Percentiles rank a stretch among this genome's conserved stretches.
phyloP scores from a whole-genome alignment of 2,888 invertebrate genomes.

The Cacoxenus indagator region DNA sequence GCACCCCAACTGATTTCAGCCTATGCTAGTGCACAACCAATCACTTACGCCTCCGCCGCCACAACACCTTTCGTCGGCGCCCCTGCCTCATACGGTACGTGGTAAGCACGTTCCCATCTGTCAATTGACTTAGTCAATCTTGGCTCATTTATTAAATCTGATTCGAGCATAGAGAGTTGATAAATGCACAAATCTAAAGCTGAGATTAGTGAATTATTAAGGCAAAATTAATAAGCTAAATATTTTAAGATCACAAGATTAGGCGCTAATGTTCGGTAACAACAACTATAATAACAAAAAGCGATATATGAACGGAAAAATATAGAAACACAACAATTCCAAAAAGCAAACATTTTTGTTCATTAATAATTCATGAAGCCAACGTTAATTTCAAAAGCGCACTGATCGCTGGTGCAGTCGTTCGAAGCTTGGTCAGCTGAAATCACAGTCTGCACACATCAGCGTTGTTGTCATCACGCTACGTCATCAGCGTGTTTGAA shows the following conservation, averaged over 20 bases:
- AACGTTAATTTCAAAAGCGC: background rate
- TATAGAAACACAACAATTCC: conserved; percentile 10
- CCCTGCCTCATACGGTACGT: conserved; percentile 27
- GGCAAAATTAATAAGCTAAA: conserved; percentile 39
- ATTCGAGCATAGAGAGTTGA: background rate
- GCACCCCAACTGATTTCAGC: conserved; percentile 9
- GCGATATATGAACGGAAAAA: conserved; percentile 32
- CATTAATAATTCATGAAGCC: conserved; percentile 17
- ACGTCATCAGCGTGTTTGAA: background rate
- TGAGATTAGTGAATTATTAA: conserved; percentile 53
- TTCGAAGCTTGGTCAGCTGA: no score
- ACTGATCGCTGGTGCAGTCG: background rate
- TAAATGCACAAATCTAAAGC: conserved; percentile 11
- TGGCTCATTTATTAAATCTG: background rate
- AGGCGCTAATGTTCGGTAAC: background rate
- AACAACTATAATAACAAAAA: conserved; percentile 32
- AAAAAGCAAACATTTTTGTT: background rate
- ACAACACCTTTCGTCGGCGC: conserved; percentile 34
- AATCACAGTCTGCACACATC: no score
- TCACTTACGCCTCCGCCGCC: conserved; percentile 13
- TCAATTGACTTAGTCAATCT: conserved; percentile 3
- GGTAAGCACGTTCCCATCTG: conserved; percentile 34
- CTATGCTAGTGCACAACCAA: conserved; percentile 6
- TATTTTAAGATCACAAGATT: conserved; percentile 36
- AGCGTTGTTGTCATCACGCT: background rate